Base-by-base conservation (phyloP, 1,140 invertebrate species). In the Macrobrachium nipponense region DNA sequence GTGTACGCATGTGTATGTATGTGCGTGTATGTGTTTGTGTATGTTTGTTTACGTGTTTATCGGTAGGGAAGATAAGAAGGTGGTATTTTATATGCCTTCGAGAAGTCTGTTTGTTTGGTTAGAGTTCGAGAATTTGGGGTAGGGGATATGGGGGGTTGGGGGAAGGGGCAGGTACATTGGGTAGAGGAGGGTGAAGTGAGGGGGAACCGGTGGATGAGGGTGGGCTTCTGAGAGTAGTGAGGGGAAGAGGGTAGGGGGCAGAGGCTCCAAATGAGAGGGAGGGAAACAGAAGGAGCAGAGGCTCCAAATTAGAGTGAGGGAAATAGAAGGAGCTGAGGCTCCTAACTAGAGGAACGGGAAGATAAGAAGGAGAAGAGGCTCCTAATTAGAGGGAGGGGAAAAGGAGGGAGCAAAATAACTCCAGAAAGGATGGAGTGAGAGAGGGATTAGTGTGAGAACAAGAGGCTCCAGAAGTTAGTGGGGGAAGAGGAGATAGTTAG, bases 301-400 rank as follows among this genome's bases (percentile, higher is more conserved):
- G 44, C 18, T 36, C 18, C 27, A 43, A 76, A 44, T 36, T 27
- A 76, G 44, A 78, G 44, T 23, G 51, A 78, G 76, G 20, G 76
- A 58, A 58, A 59, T 12, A 59, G 51, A 59, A 60, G 58, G 27
- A 59, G 36, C 5, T 20, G n/a, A 60, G 58, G 61, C 18, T 59
- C 17, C 23, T 20, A 78, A 59, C 23, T 36, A 36, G 72, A 27
- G 20, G 27, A 3, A 73, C 1, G 72, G 7, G 14, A 27, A 43
- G 36, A 27, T 17, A 36, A 36, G 27, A 36, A 36, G 27, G 27
- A n/a, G 8, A 0, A 73, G 7, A 27, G 23, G 72, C 14, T 43
- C 15, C 43, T 15, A 43, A 5, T 8, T 18, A 73, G 27, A 43
- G 23, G n/a, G 27, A 15, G 20, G 43, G 68, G 43, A 77, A 20